These are phyloP conservation scores for Reticulitermes lucifugus DNA, from an alignment of 2,888 invertebrate species.

Conservation along the genomic window DNA sequence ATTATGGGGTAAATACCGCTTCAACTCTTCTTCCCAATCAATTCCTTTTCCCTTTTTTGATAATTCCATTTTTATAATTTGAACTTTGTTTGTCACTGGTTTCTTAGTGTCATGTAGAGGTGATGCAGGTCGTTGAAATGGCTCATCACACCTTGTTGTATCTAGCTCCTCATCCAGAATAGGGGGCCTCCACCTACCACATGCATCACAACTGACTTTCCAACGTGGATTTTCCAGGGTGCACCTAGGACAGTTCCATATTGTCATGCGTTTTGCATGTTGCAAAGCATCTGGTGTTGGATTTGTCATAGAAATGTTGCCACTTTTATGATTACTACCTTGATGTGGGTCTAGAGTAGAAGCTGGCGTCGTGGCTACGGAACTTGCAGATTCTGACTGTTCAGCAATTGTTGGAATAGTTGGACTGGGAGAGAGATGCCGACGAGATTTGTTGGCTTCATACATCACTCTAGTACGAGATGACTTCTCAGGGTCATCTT, in stretches of 20 bases:
- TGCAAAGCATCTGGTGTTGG: conserved; percentile 4
- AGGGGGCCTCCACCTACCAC: conserved; percentile 67
- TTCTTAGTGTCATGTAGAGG: conserved; percentile 26
- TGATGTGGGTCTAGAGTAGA: conserved; percentile 46
- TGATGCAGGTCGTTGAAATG: conserved; percentile 35
- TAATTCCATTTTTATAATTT: conserved; percentile 15
- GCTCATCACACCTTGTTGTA: conserved; percentile 2
- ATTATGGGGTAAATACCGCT: conserved; percentile 56
- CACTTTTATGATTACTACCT: conserved; percentile 30
- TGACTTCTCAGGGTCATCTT: conserved; percentile 42
- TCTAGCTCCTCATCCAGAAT: conserved; percentile 19
- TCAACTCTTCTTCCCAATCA: conserved; percentile 57
- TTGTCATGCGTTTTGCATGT: conserved; percentile 24
- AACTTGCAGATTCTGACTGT: conserved; percentile 54
- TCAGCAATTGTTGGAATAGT: conserved; percentile 57
- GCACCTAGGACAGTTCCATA: conserved; percentile 72
- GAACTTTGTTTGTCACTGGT: conserved; percentile 16
- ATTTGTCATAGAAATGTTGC: not conserved
- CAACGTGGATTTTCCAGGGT: conserved; percentile 72
- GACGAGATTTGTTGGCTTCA: conserved; percentile 49
- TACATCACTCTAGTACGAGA: conserved; percentile 46
- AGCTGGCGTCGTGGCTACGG: conserved; percentile 48
- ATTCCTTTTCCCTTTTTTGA: conserved; percentile 43
- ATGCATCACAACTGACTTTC: conserved; percentile 73
- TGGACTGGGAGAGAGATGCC: conserved; percentile 56